Evolutionary conservation across 2,113 vertebrate genomes (phyloP).

Genomic region (Scalopus aquaticus): DNA sequence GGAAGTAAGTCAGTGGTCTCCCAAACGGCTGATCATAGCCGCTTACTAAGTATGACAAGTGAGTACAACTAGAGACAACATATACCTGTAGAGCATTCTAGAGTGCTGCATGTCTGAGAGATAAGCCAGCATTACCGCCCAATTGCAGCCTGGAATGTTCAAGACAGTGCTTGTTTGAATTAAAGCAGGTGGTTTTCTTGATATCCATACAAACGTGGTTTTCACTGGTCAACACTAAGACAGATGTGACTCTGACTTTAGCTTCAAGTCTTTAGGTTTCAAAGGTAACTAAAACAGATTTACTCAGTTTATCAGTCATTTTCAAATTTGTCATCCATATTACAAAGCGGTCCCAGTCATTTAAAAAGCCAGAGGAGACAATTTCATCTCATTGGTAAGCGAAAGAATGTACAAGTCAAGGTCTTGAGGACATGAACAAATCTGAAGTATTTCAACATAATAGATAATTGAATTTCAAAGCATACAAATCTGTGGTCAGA

Average conservation of each 20-base stretch:
- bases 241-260: not conserved
- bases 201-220: not conserved
- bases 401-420: not conserved
- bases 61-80: too few species aligned
- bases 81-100: too few species aligned
- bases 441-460: conserved; percentile 29
- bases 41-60: too few species aligned
- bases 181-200: not conserved
- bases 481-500: not conserved
- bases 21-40: too few species aligned
- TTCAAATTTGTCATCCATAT: not conserved
- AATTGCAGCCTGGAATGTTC: not conserved
- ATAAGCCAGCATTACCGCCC: too few species aligned
- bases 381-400: conserved; percentile 46
- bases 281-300: not conserved
- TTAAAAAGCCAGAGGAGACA: not conserved
- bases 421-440: conserved; percentile 21
- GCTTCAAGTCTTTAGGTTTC: not conserved
- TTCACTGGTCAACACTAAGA: not conserved
- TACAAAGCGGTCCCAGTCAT: not conserved
- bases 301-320: not conserved
- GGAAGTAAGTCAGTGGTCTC: too few species aligned
- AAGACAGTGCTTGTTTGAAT: not conserved
- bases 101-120: too few species aligned
- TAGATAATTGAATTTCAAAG: conserved; percentile 57